A percentile compares a stretch with the other conserved stretches of the same genome.
Conservation (phyloP, 2,797 vertebrate genomes). For the Platyrinchus mystaceus region DNA sequence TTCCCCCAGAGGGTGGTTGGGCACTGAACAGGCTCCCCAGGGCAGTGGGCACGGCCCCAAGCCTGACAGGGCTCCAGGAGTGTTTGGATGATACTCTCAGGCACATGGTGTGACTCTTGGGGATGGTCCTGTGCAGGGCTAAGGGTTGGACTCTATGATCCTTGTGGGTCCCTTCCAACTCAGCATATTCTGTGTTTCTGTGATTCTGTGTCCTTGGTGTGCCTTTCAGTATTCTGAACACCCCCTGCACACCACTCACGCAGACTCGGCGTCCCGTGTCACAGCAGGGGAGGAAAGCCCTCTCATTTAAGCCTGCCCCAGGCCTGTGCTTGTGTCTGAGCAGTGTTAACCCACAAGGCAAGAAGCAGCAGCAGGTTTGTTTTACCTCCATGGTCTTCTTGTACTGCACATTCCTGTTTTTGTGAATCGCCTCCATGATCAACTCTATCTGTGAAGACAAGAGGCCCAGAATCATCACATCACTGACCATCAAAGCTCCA, state of each 20-base stretch:
- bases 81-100: background rate
- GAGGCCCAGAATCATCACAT: background rate
- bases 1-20: background rate
- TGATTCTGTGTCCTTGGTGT: accelerated
- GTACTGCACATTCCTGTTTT: constrained; percentile 85
- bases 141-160: background rate
- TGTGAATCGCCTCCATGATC: constrained; percentile 89
- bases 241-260: background rate
- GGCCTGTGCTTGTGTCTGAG: accelerated
- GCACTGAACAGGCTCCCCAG: background rate
- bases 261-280: accelerated
- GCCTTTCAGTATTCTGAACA: background rate
- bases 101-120: background rate
- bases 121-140: background rate
- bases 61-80: background rate
- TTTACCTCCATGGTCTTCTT: constrained; percentile 94
- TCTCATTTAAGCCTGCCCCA: background rate
- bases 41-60: background rate
- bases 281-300: background rate
- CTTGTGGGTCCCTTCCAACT: background rate
- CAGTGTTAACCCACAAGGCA: background rate
- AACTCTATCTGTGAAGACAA: constrained; percentile 84
- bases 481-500: background rate
- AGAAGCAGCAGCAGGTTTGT: background rate
- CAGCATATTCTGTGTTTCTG: background rate